Base-by-base conservation (phyloP, 2,797 vertebrate species). In the Allobates femoralis region DNA sequence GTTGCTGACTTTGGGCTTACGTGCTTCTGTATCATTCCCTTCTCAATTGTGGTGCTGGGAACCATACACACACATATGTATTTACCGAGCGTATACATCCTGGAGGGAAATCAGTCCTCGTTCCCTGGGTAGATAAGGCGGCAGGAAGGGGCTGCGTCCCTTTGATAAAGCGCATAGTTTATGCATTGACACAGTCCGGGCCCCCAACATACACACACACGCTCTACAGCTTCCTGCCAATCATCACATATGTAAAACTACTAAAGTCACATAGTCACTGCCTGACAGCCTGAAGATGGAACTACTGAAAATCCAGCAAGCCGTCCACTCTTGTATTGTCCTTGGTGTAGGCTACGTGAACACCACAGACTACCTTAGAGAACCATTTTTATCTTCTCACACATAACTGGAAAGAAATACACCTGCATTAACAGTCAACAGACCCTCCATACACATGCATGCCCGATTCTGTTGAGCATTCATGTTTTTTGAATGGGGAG, bases 91-190 rank as follows among this genome's bases (percentile, higher is more conserved):
- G 53, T 60, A 62, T 75, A 53, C 75, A 87, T 84, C 81, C 86
- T 84, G 81, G 30, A 30, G 67, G 86, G 86, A 87, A 87, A 64
- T 79, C 21, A 5, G 28, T n/a, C 23, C 53, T 64, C 51, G 30
- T 67, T 87, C 86, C 62, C 37, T 3, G 21, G 16, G 34, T 77
- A 84, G 86, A 87, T 87, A 87, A 87, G 86, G 56, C 50, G 18
- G 55, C 86, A 84, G 86, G 86, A 87, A 79, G 76, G 32, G 26
- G 64, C 86, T 87, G 86, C 64, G 53, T 66, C 53, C 53, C 66
- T 41, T 28, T 81, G 86, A 87, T 87, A 87, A 75, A 64, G 75
- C 37, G 34, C 53, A 73, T 28, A 79, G 86, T 87, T 87, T 87
- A 58, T 79, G 53, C 23, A 79, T 32, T 74, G 67, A 82, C 32